Evolutionary conservation across 2,113 vertebrate genomes (phyloP), one percentile per base, ranked within the genome.

Genomic region (Phrynocephalus versicolor): DNA sequence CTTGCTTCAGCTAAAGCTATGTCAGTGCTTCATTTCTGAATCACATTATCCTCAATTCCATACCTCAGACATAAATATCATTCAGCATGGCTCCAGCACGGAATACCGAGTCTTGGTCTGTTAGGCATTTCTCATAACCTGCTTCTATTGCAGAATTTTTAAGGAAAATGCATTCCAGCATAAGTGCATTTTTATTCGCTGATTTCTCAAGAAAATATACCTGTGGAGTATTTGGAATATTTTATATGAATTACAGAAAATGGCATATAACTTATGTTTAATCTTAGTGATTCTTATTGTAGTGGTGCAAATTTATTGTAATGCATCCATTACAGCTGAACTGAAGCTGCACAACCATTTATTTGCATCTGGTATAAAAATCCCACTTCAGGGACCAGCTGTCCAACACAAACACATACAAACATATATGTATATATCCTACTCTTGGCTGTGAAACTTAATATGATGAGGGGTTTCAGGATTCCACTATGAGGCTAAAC

Each of bases 71-170:
- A 89, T 84, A 65, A 90, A 90, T 88, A 65, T 81, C 77, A 65
- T 84, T 81, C 23, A 41, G 21, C 41, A 73, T 45, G 41, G 45
- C 81, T 71, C 41, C 0, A 0, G 86, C 37, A 81, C 88, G 55
- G 89, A 92, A n/a, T 75, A 86, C 84, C 82, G 65, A 10, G 41
- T 82, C 3, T 81, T 70, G 41, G 10, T 45, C 51, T 62, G 71
- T 51, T 25, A 84, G 14, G 55, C 87, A 37, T 88, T 90, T 87
- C 57, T n/a, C 37, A n/a, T 87, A 79, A 45, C 33, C 88, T 90
- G 72, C 83, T 89, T 89, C 90, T 71, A 30, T 62, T 91, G 89
- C 27, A 12, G 37, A 81, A 72, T 58, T 30, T n/a, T 15, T 39
- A 83, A n/a, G 30, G 83, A 51, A 73, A 41, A 60, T 73, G 16